Base-by-base conservation (phyloP, 64 coral and sea anemone genomes). In the Actinia equina region DNA sequence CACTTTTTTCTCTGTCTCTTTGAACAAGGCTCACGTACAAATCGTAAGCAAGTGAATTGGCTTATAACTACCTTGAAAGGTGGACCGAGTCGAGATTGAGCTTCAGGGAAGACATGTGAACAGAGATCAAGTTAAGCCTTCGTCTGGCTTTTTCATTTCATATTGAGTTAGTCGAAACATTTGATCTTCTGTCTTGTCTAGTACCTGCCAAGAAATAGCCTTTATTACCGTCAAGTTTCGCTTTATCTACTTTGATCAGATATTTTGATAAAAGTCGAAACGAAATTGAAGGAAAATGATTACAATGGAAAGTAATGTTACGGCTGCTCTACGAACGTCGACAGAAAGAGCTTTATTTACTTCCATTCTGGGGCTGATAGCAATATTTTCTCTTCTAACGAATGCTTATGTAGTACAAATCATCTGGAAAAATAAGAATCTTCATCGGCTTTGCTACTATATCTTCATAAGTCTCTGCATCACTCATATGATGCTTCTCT, bases 381-480 rank as follows among this genome's bases (percentile, higher is more conserved):
- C 78, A 51, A 37, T 81, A 49, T 81, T 81, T 20, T 81, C 78
- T 43, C 78, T 81, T 20, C 43, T 81, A 10, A 81, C 44, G 17
- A 81, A 81, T 11, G 49, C 78, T 6, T 81, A 23, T 49, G 78
- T 81, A 1, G 78, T 81, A 9, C 16, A 15, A 23, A 81, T 81
- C 43, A 81, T 81, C n/a, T 81, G 78, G 78, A 49, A 81, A n/a
- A 81, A 81, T 44, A 81, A 81, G 14, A 81, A 81, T 49, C 43
- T 81, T 3, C 78, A 81, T 81, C 43, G 78, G 5, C 16, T 81
- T 15, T 81, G 78, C 78, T 81, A 81, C 49, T 81, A 81, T 52
- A 81, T 81, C 7, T 81, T 81, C 49, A 81, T 81, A 20, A 81
- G 78, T 51, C 78, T 81, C 0, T 81, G 78, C 9, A 16, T 81